Evolutionary conservation across 2,113 vertebrate species (phyloP).

Genomic region (Ursus arctos): DNA sequence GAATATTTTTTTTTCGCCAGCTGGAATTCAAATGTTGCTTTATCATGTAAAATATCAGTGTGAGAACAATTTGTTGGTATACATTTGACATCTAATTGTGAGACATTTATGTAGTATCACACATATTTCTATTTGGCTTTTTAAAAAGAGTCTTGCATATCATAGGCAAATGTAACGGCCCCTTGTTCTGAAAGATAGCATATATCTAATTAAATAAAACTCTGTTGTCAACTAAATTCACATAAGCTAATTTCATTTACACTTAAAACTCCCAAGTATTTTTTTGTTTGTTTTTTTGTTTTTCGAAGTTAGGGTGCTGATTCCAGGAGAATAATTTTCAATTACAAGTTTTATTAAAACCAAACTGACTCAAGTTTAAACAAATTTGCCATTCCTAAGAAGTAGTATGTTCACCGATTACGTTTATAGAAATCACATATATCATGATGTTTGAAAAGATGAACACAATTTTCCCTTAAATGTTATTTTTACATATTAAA

Average conservation of each 20-base stretch:
- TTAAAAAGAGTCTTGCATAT: conserved; percentile 54
- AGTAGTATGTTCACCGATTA: not conserved
- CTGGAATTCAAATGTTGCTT: conserved; percentile 23
- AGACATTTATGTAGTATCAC: conserved; percentile 55
- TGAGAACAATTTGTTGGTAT: conserved; percentile 32
- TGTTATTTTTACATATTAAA: not conserved
- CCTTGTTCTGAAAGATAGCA: conserved; percentile 42
- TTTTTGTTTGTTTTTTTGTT: not conserved
- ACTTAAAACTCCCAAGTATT: not conserved
- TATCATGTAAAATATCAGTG: conserved; percentile 38
- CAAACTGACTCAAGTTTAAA: conserved; percentile 9
- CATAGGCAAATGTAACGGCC: conserved; percentile 66
- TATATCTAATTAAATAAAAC: conserved; percentile 78
- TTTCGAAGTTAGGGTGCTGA: not conserved
- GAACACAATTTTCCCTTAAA: not conserved
- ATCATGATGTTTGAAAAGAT: not conserved
- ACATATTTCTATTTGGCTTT: conserved; percentile 51
- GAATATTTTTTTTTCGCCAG: not conserved
- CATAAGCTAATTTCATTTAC: conserved; percentile 61
- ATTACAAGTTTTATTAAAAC: not conserved
- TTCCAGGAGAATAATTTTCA: conserved; percentile 44
- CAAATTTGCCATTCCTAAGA: not conserved
- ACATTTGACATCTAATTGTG: not conserved
- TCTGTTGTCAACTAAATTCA: conserved; percentile 66
- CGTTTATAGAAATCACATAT: not conserved